Evolutionary conservation across 2,888 invertebrate genomes (phyloP), one percentile per base, ranked within the genome.

Genomic region (Marronus borbonicus): DNA sequence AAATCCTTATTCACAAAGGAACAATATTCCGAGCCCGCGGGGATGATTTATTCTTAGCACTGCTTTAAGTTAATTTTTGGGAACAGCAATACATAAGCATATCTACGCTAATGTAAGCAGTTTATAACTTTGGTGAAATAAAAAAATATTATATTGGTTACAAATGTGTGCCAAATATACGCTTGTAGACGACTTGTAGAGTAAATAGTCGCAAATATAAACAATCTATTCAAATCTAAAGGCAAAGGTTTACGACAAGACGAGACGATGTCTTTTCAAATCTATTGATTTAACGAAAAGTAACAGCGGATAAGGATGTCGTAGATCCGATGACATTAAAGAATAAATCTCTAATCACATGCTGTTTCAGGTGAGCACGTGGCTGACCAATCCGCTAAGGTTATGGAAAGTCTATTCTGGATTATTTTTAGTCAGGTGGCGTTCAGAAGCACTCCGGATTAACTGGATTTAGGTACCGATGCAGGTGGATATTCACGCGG

Each of bases 361-460:
- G 70, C 24, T 14, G 14, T 50, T 70, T 77, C 77, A 77, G 60
- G 70, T 77, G 70, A 64, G 20, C 77, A 77, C 77, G 77, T 69
- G 77, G 28, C 62, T 12, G 28, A 28, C 31, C 31, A 2, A 12
- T 28, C 36, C 12, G 28, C 3, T 64, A 64, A 20, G 62, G 62
- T 31, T 64, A 64, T 2, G 31, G 36, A 64, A 64, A 31, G 36
- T 24, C n/a, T 64, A 64, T 64, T 8, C 36, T 12, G 31, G 36
- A 31, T 64, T 64, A 64, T 64, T 64, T 64, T 64, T 64, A 64
- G 62, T 31, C n/a, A 28, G 24, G 28, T 64, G 31, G 28, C 62
- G 28, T 58, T 28, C n/a, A 64, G 24, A 7, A 31, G 1, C n/a
- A 64, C n/a, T 31, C 62, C 14, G 31, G n/a, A 64, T 64, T 4